Percentiles rank a stretch among this genome's conserved stretches.
phyloP scores from a whole-genome alignment of 2,113 vertebrate species.

The Panurus biarmicus region DNA sequence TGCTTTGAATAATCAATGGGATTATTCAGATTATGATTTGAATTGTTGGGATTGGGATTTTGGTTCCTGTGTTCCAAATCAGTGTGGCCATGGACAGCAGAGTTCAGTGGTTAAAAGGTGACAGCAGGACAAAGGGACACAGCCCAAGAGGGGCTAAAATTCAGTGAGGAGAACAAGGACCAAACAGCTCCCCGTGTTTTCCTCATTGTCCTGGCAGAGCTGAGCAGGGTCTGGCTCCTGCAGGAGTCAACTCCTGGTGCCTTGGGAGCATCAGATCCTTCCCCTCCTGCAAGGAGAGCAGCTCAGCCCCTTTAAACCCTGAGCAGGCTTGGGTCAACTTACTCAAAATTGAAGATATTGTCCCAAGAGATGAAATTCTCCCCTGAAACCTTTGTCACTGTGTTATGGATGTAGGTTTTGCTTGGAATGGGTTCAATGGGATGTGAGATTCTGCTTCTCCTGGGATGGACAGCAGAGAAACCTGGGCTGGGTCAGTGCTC shows the following conservation, averaged over 20 bases:
- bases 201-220: not conserved
- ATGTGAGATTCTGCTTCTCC: not conserved
- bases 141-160: not conserved
- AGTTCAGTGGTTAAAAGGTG: not conserved
- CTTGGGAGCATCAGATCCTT: not conserved
- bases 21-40: not conserved
- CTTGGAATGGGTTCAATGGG: not conserved
- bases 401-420: not conserved
- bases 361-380: not conserved
- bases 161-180: not conserved
- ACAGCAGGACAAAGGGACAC: not conserved
- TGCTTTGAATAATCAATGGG: not conserved
- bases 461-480: not conserved
- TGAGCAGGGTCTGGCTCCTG: not conserved
- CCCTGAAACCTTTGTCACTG: not conserved
- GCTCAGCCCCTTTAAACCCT: not conserved
- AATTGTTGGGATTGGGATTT: not conserved
- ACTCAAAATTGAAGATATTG: not conserved
- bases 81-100: not conserved
- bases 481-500: not conserved
- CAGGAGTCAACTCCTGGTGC: not conserved
- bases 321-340: not conserved
- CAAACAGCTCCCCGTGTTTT: not conserved
- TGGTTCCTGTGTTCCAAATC: not conserved
- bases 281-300: not conserved